Conservation (phyloP, 2,888 invertebrate species). For the Leuctra nigra region DNA sequence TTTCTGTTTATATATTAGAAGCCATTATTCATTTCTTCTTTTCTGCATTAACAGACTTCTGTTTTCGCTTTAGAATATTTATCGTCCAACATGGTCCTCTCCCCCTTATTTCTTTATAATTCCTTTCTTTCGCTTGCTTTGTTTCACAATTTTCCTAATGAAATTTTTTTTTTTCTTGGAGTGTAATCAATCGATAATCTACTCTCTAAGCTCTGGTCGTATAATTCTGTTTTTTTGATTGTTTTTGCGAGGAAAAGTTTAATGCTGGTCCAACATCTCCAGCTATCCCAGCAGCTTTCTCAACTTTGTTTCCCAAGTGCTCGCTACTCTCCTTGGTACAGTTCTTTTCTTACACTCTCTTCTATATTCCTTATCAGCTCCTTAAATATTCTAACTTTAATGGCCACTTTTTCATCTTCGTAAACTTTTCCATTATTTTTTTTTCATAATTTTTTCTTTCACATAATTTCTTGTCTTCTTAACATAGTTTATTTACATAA, state of each 20-base stretch:
- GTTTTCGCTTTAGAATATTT: neutral
- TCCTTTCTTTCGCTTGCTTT: neutral
- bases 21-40: neutral
- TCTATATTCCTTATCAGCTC: neutral
- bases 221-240: too few relatives aligned
- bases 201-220: too few relatives aligned
- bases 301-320: too few relatives aligned
- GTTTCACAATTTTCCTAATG: too few relatives aligned
- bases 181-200: too few relatives aligned
- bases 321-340: too few relatives aligned
- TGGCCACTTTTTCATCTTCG: slow-evolving; percentile 4
- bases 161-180: too few relatives aligned
- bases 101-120: neutral
- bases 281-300: too few relatives aligned
- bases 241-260: too few relatives aligned
- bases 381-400: neutral
- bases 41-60: neutral
- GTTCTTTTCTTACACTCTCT: too few relatives aligned
- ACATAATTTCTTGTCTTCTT: neutral
- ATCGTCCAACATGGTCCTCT: too few relatives aligned
- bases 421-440: neutral
- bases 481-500: neutral
- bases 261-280: too few relatives aligned
- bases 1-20: neutral
- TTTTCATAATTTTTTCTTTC: neutral